These are phyloP conservation scores for Rhyacophila brunnea DNA, from an alignment of 1,140 invertebrate genomes.

Conservation along the genomic window DNA sequence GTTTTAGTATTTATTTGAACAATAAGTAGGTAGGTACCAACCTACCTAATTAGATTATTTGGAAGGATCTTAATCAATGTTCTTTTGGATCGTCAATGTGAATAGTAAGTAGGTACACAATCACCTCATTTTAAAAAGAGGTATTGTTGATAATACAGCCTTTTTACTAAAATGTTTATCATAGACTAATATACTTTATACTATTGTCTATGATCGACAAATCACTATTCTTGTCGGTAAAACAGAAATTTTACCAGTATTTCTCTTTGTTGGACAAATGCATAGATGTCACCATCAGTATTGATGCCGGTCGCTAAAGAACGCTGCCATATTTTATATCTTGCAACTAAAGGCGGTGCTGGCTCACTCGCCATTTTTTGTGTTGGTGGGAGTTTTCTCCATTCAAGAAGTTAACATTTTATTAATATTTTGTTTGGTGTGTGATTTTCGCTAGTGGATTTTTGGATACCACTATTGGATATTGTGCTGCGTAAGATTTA, in stretches of 20 bases:
- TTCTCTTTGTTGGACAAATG: background rate
- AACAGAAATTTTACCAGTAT: no score
- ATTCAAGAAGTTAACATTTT: constrained; percentile 1
- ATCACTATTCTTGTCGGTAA: background rate
- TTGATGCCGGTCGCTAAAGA: constrained; percentile 4
- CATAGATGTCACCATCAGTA: constrained; percentile 3
- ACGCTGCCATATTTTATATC: constrained; percentile 3
- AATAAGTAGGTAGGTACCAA: no score
- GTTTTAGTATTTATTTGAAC: no score
- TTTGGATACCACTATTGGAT: constrained; percentile 6
- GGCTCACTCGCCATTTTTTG: constrained; percentile 18
- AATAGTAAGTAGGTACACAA: no score
- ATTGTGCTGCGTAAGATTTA: constrained; percentile 2
- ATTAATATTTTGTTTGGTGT: constrained; percentile 4
- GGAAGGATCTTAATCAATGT: no score
- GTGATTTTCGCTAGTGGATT: constrained; percentile 2
- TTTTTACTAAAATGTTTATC: no score
- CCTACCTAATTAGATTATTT: no score
- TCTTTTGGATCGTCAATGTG: no score
- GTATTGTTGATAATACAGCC: no score
- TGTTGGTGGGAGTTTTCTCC: constrained; percentile 24
- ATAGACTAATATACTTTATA: no score
- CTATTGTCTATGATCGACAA: no score
- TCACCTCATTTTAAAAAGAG: no score
- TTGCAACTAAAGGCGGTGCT: constrained; percentile 19